Percentiles rank a stretch among this genome's conserved stretches.
These are phyloP conservation scores for Excalfactoria chinensis DNA, from an alignment of 2,113 vertebrate genomes.

Conservation along the genomic window DNA sequence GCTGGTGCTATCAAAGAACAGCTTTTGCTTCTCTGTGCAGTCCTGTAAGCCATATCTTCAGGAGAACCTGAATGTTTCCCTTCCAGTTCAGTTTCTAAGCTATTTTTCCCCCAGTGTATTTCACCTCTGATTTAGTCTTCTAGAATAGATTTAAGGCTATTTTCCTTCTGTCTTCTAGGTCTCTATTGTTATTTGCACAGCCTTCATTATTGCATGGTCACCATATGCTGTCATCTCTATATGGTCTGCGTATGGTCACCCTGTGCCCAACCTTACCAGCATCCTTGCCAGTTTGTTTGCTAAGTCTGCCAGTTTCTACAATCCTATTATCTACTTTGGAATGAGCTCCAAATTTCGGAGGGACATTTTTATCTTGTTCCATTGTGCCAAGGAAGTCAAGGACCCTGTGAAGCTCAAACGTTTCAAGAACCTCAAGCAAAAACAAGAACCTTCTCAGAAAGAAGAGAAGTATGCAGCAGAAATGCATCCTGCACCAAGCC, in stretches of 20 bases:
- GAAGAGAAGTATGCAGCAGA: constrained; percentile 56
- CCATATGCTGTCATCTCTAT: constrained; percentile 87
- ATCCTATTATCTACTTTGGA: constrained; percentile 86
- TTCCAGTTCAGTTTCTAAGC: neutral
- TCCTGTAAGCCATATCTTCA: neutral
- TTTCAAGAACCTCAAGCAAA: constrained; percentile 80
- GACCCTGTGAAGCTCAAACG: constrained; percentile 80
- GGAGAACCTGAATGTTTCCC: neutral
- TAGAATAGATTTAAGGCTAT: neutral
- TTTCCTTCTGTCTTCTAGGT: constrained; percentile 67
- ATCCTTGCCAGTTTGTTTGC: constrained; percentile 84
- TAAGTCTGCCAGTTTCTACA: constrained; percentile 88
- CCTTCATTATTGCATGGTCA: constrained; percentile 85
- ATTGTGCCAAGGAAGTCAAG: constrained; percentile 73
- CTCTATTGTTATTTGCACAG: constrained; percentile 85
- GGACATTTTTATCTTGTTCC: constrained; percentile 77
- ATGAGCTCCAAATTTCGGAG: constrained; percentile 87
- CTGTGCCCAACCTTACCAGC: constrained; percentile 82
- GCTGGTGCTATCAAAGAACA: neutral
- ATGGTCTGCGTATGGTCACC: constrained; percentile 82
- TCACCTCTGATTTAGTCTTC: neutral
- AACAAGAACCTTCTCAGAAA: constrained; percentile 67
- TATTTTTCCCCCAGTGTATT: neutral
- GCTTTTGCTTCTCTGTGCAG: neutral
- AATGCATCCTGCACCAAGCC: constrained; percentile 43